These are phyloP conservation scores for Keiferia lycopersicella DNA, from an alignment of 2,888 invertebrate species.

Conservation along the genomic window DNA sequence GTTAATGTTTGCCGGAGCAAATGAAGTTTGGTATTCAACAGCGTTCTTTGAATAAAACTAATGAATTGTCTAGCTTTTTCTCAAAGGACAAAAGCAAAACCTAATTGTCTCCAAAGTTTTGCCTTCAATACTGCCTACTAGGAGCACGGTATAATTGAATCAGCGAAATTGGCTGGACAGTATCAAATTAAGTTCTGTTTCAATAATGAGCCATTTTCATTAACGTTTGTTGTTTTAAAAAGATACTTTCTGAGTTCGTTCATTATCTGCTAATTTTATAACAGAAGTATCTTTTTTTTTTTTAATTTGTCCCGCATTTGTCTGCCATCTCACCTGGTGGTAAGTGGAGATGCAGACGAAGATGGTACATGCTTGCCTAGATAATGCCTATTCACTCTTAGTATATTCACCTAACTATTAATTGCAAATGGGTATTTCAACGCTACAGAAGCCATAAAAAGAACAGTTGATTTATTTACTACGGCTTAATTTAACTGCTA, in stretches of 20 bases:
- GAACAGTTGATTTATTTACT: background rate
- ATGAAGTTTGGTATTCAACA: conserved; percentile 2
- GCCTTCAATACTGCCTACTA: background rate
- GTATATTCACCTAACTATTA: too few species aligned
- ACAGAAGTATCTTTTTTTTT: too few species aligned
- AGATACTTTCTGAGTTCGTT: too few species aligned
- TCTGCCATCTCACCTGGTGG: too few species aligned
- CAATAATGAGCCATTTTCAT: conserved; percentile 1
- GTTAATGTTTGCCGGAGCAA: background rate
- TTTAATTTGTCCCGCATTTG: too few species aligned
- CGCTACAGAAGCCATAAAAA: background rate
- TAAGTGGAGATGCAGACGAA: too few species aligned
- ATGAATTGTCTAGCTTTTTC: conserved; percentile 6
- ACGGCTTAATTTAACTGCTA: background rate
- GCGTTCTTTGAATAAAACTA: background rate
- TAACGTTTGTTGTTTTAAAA: background rate
- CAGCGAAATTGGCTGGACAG: background rate
- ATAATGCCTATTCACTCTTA: too few species aligned
- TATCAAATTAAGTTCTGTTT: background rate
- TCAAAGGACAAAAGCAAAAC: conserved; percentile 4
- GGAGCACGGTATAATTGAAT: conserved; percentile 3
- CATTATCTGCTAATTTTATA: too few species aligned
- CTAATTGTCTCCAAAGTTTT: conserved; percentile 2
- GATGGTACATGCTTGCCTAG: too few species aligned
- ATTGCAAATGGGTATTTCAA: too few species aligned